Base-by-base conservation (phyloP, 1,140 invertebrate species). In the Littorina saxatilis region DNA sequence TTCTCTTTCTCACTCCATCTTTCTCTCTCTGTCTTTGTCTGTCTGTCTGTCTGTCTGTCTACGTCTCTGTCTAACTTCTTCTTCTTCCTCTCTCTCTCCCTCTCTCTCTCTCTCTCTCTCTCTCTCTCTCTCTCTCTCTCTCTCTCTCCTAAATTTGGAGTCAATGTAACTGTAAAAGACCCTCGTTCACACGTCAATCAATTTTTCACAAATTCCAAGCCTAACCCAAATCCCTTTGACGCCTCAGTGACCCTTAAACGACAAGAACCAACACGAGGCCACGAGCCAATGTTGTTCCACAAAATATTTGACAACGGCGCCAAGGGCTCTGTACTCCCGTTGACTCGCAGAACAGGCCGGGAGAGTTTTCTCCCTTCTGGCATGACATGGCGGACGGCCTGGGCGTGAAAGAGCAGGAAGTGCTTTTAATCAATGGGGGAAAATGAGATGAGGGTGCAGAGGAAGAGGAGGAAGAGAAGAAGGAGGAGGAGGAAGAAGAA, bases 251-350 rank as follows among this genome's bases (percentile, higher is more conserved):
- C 61, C 61, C 27, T 32, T 27, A 63, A 17, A 63, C 61, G 27
- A 7, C 61, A 9, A 27, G n/a, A 63, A 63, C 20, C 61, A 63
- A 63, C 61, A 63, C 61, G n/a, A 32, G 61, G 61, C 27, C 61
- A 63, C 61, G 27, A 23, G 61, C n/a, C 68, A 20, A 5, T 70
- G 68, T 70, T 70, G 68, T 70, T 39, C 29, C 15, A 70, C 35
- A 70, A 70, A 70, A 70, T 40, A 70, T 39, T 43, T 43, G 68
- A 70, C 35, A 70, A 20, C 20, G 61, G 27, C 61, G 2, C 61
- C 61, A 7, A 5, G n/a, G n/a, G n/a, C 27, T 1, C 1, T n/a
- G 4, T n/a, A 17, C 52, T 32, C 23, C 61, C 61, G 4, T 29
- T 9, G 27, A 7, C 61, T 9, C 61, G 4, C 61, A 7, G n/a